Evolutionary conservation across 2,797 vertebrate species (phyloP).

Genomic region (Lateolabrax maculatus): DNA sequence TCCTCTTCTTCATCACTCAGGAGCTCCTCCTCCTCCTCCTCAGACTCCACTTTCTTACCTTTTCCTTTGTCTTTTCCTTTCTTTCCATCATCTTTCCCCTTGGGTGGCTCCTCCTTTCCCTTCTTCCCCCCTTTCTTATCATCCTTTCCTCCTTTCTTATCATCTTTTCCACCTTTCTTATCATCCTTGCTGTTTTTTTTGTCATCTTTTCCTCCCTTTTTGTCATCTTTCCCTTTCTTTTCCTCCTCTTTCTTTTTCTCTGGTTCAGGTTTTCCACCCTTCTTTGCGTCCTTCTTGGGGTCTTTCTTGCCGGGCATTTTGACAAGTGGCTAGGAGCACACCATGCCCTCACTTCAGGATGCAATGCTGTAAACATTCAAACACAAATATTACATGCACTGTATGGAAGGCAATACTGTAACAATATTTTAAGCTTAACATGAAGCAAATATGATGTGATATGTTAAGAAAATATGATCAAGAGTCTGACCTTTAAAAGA

Average conservation of each 20-base stretch:
- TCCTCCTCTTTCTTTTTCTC: slow-evolving; percentile 82
- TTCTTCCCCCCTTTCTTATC: slow-evolving; percentile 80
- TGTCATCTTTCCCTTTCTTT: slow-evolving; percentile 79
- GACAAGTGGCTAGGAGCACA: slow-evolving; percentile 72
- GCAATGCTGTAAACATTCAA: slow-evolving; percentile 59
- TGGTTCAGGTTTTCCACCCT: slow-evolving; percentile 79
- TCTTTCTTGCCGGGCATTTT: slow-evolving; percentile 86
- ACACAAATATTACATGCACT: slow-evolving; percentile 30
- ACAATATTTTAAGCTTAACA: background rate
- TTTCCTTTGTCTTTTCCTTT: slow-evolving; percentile 82
- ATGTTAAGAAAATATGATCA: slow-evolving; percentile 27
- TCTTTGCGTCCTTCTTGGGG: slow-evolving; percentile 83
- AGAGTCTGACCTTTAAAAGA: slow-evolving; percentile 67
- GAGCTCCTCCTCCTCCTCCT: slow-evolving; percentile 86
- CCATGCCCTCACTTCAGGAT: slow-evolving; percentile 72
- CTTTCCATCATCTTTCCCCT: slow-evolving; percentile 81
- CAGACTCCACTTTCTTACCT: slow-evolving; percentile 88
- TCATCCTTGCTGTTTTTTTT: slow-evolving; percentile 76
- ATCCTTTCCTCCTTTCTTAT: slow-evolving; percentile 76
- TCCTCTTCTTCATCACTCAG: slow-evolving; percentile 85
- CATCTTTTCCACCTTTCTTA: slow-evolving; percentile 79
- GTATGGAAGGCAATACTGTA: background rate
- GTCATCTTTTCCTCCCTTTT: slow-evolving; percentile 78
- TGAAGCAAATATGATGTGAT: background rate
- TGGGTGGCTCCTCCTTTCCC: slow-evolving; percentile 74